Conservation (phyloP, 2,113 vertebrate species). For the Cyanoliseus patagonus region DNA sequence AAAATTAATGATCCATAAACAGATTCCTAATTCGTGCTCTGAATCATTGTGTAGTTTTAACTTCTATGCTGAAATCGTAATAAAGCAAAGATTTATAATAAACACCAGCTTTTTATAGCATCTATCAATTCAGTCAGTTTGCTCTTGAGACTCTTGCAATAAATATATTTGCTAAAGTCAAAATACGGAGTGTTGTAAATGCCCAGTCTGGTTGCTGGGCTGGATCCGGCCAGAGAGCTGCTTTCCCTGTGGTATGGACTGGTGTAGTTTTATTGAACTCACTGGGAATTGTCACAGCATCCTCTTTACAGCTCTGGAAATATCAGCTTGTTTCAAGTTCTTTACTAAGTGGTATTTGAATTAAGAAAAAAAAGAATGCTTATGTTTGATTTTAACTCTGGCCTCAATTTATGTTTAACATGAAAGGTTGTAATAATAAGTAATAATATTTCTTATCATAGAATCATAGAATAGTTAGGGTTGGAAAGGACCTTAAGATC, state of each 20-base stretch:
- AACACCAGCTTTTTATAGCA: not conserved
- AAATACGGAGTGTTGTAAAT: not conserved
- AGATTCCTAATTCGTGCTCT: not conserved
- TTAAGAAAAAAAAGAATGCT: not conserved
- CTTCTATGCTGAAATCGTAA: not conserved
- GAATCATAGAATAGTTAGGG: too few relatives aligned
- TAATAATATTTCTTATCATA: not conserved
- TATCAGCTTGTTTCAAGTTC: not conserved
- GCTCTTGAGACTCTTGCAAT: not conserved
- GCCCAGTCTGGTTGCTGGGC: not conserved
- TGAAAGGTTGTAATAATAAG: not conserved
- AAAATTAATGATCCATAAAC: not conserved
- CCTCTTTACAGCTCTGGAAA: not conserved
- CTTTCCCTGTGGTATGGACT: not conserved
- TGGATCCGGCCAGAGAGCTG: not conserved
- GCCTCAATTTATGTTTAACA: not conserved
- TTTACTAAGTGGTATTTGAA: not conserved
- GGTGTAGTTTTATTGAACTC: not conserved
- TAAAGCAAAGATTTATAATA: not conserved
- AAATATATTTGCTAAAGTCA: rapidly evolving
- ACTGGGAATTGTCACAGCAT: not conserved
- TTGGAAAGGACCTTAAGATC: too few relatives aligned
- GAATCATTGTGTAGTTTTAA: not conserved
- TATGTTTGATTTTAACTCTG: not conserved
- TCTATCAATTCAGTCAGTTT: not conserved